These are phyloP conservation scores for Echinops telfairi DNA, from an alignment of 2,113 vertebrate species.

Conservation along the genomic window DNA sequence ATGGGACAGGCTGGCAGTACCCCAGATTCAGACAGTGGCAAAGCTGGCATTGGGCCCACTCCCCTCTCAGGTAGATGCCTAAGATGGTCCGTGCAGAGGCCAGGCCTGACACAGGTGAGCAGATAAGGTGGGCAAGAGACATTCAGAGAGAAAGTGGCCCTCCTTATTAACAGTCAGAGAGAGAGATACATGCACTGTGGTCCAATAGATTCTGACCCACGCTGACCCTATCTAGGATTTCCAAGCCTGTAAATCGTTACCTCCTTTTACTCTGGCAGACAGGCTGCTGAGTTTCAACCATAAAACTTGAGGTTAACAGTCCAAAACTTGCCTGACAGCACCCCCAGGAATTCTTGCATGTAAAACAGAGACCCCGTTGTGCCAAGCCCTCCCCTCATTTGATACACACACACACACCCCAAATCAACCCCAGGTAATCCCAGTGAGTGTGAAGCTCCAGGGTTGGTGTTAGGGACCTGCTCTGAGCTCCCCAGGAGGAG, in stretches of 20 bases:
- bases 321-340: too few species aligned
- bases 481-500: too few species aligned
- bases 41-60: neutral
- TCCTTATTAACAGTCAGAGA: neutral
- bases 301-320: too few species aligned
- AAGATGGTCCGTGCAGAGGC: accelerated
- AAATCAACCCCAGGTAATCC: neutral
- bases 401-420: neutral
- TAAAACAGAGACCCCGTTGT: too few species aligned
- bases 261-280: too few species aligned
- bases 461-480: neutral
- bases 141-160: neutral
- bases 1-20: neutral
- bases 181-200: too few species aligned
- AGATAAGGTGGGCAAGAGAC: neutral
- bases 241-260: too few species aligned
- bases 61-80: neutral
- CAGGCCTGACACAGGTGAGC: neutral
- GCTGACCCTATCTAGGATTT: too few species aligned
- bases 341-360: neutral
- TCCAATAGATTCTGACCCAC: too few species aligned
- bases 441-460: neutral
- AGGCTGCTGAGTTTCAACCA: too few species aligned
- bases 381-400: neutral
- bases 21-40: neutral